Evolutionary conservation across 1,140 invertebrate species (phyloP), one percentile per base, ranked within the genome.

Genomic region (Gonatopus flavifemur): DNA sequence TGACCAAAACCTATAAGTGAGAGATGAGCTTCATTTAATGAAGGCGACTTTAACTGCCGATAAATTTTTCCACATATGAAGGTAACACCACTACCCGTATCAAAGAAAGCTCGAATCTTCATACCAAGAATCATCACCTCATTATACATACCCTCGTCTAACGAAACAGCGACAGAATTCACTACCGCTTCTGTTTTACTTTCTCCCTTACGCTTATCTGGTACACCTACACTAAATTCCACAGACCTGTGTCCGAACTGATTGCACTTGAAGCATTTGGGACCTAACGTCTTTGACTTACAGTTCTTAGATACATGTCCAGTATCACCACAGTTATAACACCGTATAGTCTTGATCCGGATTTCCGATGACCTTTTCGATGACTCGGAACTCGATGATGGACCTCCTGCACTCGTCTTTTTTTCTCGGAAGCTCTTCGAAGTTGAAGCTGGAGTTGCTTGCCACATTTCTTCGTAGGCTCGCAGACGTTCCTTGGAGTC

Each of bases 401-500:
- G 8, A 13, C 1, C 15, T 32, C 31, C 15, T n/a, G 15, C 4
- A 32, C 5, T 32, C 31, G 15, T 32, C 31, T 10, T 10, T 13
- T 13, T 32, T n/a, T n/a, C 5, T 32, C n/a, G 1, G 12, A n/a
- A n/a, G 7, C 15, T 0, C 15, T n/a, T 8, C 4, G 15, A 32
- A 5, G 31, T 10, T 13, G 4, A 32, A 5, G 12, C n/a, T 13
- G 12, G 3, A 10, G 5, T 13, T 32, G 12, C 10, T 32, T 32
- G 4, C 31, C 46, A 20, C 2, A 43, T 32, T 10, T 39, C 24
- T 28, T 50, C 42, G 33, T 52, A 57, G 1, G 40, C 20, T 30
- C 43, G 47, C 15, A 52, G 38, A n/a, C 32, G 35, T n/a, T 38
- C 37, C 25, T 57, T 52, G 40, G 52, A 49, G 6, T 57, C 54